Evolutionary conservation across 2,888 invertebrate species (phyloP).

Genomic region (Halictus quadricinctus): DNA sequence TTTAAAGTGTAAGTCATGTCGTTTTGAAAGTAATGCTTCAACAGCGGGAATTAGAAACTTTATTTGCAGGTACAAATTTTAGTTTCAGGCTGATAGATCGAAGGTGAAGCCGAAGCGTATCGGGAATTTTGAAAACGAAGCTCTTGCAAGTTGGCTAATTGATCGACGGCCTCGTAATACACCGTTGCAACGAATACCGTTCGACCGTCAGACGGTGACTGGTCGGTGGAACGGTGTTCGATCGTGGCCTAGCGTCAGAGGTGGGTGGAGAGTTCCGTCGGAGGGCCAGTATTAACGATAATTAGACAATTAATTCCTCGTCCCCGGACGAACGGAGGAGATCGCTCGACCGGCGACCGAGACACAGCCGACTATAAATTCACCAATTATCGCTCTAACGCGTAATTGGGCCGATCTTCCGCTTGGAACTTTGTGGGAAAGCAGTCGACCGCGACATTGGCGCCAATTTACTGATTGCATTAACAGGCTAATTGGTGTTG

Average conservation of each 20-base stretch:
- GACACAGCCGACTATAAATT: conserved; percentile 75
- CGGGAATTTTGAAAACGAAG: background rate
- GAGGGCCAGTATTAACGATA: conserved; percentile 70
- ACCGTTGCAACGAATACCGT: conserved; percentile 15
- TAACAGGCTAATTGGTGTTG: conserved; percentile 66
- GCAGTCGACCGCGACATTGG: conserved; percentile 76
- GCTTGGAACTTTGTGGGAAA: conserved; percentile 77
- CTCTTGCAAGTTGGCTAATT: background rate
- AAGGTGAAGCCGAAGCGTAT: background rate
- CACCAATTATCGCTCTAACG: conserved; percentile 78
- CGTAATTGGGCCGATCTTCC: conserved; percentile 76
- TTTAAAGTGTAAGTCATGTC: no score
- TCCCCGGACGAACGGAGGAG: conserved; percentile 73
- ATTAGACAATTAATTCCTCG: conserved; percentile 76
- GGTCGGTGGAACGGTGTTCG: conserved; percentile 35
- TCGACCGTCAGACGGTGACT: conserved; percentile 33
- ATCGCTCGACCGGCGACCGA: conserved; percentile 61
- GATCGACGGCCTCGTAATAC: conserved; percentile 8
- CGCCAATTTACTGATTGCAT: conserved; percentile 78
- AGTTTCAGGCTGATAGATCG: no score
- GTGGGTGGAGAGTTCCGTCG: conserved; percentile 42
- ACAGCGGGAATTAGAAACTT: no score
- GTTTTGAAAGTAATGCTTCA: no score
- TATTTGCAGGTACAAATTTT: background rate
- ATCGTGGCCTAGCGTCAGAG: conserved; percentile 32